Conservation (phyloP, 2,888 invertebrate genomes). For the Acrobasis consociella region DNA sequence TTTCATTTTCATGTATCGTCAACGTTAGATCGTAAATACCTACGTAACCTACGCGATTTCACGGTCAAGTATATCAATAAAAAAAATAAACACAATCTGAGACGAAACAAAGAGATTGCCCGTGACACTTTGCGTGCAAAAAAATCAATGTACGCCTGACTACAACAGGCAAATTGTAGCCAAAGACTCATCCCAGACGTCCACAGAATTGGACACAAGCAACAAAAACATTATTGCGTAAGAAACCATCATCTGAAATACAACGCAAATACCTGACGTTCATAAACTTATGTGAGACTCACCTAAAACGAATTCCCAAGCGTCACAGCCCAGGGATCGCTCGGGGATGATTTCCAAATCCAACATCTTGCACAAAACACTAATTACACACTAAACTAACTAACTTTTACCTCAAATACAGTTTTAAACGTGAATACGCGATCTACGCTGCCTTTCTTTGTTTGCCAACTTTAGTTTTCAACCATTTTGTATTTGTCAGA, state of each 20-base stretch:
- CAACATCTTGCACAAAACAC: slow-evolving; percentile 89
- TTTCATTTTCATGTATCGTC: neutral
- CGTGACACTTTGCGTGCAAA: slow-evolving; percentile 57
- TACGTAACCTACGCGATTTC: slow-evolving; percentile 62
- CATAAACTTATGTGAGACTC: slow-evolving; percentile 79
- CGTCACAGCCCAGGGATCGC: slow-evolving; percentile 96
- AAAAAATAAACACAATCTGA: slow-evolving; percentile 63
- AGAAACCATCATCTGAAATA: slow-evolving; percentile 68
- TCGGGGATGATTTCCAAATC: slow-evolving; percentile 98
- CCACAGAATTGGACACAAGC: slow-evolving; percentile 22
- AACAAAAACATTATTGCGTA: slow-evolving; percentile 69
- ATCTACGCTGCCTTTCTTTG: slow-evolving; percentile 81
- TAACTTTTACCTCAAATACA: slow-evolving; percentile 74
- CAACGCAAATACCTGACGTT: slow-evolving; percentile 81
- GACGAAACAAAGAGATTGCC: slow-evolving; percentile 67
- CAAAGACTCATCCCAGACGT: slow-evolving; percentile 26
- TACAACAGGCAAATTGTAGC: slow-evolving; percentile 25
- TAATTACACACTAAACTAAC: slow-evolving; percentile 91
- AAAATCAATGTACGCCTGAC: slow-evolving; percentile 65
- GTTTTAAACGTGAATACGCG: slow-evolving; percentile 67
- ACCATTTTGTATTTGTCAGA: slow-evolving; percentile 84
- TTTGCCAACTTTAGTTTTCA: slow-evolving; percentile 83
- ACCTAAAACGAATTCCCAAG: slow-evolving; percentile 99
- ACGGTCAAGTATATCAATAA: slow-evolving; percentile 75
- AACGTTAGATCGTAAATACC: slow-evolving; percentile 35